phyloP scores from a whole-genome alignment of 1,140 invertebrate species.

The Ganaspis sp. region DNA sequence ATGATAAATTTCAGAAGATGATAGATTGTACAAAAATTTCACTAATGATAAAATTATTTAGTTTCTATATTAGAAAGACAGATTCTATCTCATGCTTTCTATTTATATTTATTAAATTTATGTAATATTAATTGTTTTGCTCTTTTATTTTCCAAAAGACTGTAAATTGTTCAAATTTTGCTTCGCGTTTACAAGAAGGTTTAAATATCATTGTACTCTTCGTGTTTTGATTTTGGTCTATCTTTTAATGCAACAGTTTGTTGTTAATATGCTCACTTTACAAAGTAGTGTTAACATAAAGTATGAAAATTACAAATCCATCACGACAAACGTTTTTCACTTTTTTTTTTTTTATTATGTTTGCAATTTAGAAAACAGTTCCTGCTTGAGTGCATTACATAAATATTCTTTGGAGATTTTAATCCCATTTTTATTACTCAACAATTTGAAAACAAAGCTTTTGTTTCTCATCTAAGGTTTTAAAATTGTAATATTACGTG shows the following conservation, averaged over 20 bases:
- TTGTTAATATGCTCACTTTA: conserved; percentile 16
- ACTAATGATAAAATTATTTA: conserved; percentile 5
- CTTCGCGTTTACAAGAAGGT: background rate
- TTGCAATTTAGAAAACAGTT: background rate
- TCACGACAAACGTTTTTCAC: background rate
- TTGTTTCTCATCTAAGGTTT: background rate
- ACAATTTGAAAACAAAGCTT: conserved; percentile 5
- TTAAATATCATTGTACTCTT: conserved; percentile 13
- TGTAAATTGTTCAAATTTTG: conserved; percentile 1
- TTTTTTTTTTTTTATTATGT: background rate
- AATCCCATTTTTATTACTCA: background rate
- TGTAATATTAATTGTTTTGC: background rate
- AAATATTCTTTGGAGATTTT: conserved; percentile 18
- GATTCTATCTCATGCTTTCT: conserved; percentile 5
- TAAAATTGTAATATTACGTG: conserved; percentile 16
- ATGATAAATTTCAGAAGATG: background rate
- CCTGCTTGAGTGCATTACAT: background rate
- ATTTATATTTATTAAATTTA: background rate
- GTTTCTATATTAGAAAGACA: background rate
- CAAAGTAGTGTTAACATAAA: conserved; percentile 20
- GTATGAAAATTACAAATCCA: conserved; percentile 2
- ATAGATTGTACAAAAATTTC: conserved; percentile 1
- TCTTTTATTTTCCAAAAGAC: background rate
- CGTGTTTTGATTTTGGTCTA: conserved; percentile 10
- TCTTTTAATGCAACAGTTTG: conserved; percentile 20